Evolutionary conservation across 1,140 invertebrate species (phyloP).

Genomic region (Leptinotarsa undecemlineata): DNA sequence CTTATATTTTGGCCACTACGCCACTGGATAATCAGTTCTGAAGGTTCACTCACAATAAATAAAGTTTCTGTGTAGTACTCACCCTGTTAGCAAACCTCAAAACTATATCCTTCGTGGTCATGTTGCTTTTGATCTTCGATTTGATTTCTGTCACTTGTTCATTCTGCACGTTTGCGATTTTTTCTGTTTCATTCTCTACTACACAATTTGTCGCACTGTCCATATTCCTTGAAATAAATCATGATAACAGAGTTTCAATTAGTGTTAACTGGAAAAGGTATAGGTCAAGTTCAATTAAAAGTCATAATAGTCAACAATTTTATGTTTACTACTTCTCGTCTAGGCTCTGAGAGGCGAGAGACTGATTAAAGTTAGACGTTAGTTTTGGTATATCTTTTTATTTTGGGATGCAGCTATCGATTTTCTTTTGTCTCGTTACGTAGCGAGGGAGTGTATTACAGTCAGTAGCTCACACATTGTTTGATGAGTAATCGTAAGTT

Average conservation of each 20-base stretch:
- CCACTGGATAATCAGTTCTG: not conserved
- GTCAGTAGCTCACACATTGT: not conserved
- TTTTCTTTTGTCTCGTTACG: not conserved
- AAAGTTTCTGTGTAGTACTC: conserved; percentile 1
- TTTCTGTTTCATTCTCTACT: not conserved
- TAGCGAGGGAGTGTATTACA: not conserved
- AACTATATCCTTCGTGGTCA: conserved; percentile 7
- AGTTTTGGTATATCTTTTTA: no score
- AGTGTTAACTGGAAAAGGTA: not conserved
- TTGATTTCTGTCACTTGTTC: not conserved
- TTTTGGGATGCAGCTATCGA: no score
- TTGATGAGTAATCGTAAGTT: no score
- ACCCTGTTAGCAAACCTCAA: conserved; percentile 24
- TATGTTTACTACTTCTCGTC: no score
- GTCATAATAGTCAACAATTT: no score
- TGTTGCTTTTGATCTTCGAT: not conserved
- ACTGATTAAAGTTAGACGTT: no score
- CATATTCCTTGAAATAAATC: conserved; percentile 3
- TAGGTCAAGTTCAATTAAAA: not conserved
- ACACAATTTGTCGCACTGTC: not conserved
- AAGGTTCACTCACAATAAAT: conserved; percentile 7
- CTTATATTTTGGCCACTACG: no score
- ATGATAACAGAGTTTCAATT: not conserved
- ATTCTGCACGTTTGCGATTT: not conserved
- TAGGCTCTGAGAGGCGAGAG: no score